Evolutionary conservation across 2,797 vertebrate species (phyloP).

Genomic region (Lagorchestes hirsutus): DNA sequence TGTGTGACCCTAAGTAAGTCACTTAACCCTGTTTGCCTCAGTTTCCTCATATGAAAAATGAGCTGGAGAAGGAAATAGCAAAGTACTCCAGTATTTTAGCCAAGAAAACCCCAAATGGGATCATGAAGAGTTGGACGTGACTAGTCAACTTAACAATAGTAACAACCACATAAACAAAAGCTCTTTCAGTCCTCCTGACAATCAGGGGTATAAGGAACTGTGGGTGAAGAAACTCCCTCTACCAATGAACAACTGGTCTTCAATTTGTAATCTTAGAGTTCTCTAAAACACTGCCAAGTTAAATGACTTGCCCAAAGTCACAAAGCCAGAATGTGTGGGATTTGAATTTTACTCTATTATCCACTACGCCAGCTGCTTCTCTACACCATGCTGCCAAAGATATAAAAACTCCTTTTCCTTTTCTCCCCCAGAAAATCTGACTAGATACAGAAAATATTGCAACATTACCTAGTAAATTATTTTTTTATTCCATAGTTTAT

Average conservation of each 20-base stretch:
- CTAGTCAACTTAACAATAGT: too few species aligned
- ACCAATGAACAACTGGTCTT: background rate
- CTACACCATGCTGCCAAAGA: background rate
- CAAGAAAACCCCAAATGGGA: too few species aligned
- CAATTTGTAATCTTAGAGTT: background rate
- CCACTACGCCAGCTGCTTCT: background rate
- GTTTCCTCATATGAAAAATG: too few species aligned
- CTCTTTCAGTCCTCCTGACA: background rate
- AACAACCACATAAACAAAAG: background rate
- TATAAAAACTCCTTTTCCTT: slow-evolving; percentile 60
- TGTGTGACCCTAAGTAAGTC: too few species aligned
- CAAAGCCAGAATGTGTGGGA: background rate
- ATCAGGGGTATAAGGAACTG: background rate
- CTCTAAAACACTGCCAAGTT: background rate
- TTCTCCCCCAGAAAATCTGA: slow-evolving; percentile 63
- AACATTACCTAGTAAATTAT: slow-evolving; percentile 72
- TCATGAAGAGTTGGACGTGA: too few species aligned
- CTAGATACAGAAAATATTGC: slow-evolving; percentile 75
- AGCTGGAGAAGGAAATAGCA: too few species aligned
- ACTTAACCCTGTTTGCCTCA: too few species aligned
- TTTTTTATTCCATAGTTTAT: slow-evolving; percentile 64
- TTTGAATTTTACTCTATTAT: background rate
- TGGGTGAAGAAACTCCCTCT: background rate
- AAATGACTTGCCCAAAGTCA: background rate
- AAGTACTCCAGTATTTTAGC: too few species aligned